Conservation (phyloP, 2,797 vertebrate species). For the Galagoides demidoff region DNA sequence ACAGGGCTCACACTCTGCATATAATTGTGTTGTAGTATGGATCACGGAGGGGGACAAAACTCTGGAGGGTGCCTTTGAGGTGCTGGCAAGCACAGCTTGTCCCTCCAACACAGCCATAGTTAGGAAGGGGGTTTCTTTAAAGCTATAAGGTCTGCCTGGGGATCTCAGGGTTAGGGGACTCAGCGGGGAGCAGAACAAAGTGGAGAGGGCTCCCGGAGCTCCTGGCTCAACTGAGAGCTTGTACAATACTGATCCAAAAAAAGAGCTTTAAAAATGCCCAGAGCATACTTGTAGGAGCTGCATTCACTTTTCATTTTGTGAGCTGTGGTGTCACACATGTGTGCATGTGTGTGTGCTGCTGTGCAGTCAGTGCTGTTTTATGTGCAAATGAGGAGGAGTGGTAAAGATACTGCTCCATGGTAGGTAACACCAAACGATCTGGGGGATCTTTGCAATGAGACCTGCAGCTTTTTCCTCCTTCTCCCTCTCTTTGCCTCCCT, state of each 20-base stretch:
- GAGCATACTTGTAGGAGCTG: not conserved
- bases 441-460: not conserved
- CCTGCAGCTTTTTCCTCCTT: not conserved
- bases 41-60: not conserved
- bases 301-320: not conserved
- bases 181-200: not conserved
- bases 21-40: not conserved
- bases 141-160: not conserved
- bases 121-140: not conserved
- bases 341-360: not conserved
- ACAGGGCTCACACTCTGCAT: not conserved
- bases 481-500: too few relatives aligned
- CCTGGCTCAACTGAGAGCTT: fast-evolving
- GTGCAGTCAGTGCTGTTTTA: not conserved
- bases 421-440: not conserved
- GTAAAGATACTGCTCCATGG: not conserved
- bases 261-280: not conserved
- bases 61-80: not conserved
- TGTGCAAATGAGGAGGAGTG: not conserved
- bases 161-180: not conserved
- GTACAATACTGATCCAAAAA: not conserved
- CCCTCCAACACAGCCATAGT: not conserved
- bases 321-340: not conserved
- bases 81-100: not conserved
- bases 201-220: not conserved